Percentiles rank a stretch among this genome's conserved stretches.
phyloP scores from a whole-genome alignment of 2,888 invertebrate species.

The Schizaphis graminum region DNA sequence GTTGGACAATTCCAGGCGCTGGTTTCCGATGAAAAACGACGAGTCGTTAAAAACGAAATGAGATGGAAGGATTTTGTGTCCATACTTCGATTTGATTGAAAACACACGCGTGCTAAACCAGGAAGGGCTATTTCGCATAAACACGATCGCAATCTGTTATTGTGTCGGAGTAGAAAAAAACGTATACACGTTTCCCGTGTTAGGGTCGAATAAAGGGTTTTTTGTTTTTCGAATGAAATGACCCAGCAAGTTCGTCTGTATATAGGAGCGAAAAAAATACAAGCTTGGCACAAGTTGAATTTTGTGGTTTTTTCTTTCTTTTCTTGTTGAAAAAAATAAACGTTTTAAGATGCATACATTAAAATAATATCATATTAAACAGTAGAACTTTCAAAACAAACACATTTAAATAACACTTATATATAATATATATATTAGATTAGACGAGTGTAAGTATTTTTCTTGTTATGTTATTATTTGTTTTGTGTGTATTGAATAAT shows the following conservation, averaged over 20 bases:
- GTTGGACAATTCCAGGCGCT: neutral
- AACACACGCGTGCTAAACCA: neutral
- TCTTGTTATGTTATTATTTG: neutral
- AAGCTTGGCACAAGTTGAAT: neutral
- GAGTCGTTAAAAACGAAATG: conserved; percentile 47
- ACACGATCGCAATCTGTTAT: conserved; percentile 50
- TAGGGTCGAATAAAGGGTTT: neutral
- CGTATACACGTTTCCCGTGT: too few species aligned
- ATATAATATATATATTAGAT: neutral
- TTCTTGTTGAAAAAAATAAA: neutral
- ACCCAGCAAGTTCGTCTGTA: neutral
- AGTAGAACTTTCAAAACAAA: neutral
- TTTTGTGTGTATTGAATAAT: neutral
- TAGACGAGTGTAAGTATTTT: neutral
- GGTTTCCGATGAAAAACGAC: conserved; percentile 38
- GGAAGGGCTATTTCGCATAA: conserved; percentile 39
- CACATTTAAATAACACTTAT: neutral
- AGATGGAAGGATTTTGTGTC: conserved; percentile 26
- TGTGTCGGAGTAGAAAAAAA: neutral
- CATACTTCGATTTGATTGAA: conserved; percentile 42
- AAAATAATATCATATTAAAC: neutral
- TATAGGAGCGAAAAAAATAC: neutral
- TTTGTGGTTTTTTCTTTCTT: neutral
- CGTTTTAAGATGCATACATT: neutral
- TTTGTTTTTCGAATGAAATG: conserved; percentile 3